A percentile compares a stretch with the other conserved stretches of the same genome.
These are phyloP conservation scores for Eleginops maclovinus DNA, from an alignment of 2,113 vertebrate genomes.

Conservation along the genomic window DNA sequence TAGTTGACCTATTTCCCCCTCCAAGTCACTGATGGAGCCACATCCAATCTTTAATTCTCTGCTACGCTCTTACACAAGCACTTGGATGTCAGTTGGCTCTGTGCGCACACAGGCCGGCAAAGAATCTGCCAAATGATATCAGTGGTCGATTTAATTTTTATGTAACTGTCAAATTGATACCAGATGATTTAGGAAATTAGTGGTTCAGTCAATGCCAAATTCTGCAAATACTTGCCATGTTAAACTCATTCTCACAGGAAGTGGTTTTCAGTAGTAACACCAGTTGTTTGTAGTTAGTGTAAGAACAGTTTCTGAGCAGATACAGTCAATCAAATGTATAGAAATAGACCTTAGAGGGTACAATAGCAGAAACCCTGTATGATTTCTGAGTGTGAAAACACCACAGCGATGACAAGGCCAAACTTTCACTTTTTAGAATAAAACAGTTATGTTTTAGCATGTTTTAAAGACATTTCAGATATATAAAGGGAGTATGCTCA, in stretches of 20 bases:
- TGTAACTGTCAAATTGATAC: neutral
- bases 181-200: neutral
- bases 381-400: conserved; percentile 26
- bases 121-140: neutral
- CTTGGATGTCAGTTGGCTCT: conserved; percentile 14
- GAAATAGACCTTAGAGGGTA: neutral
- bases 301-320: neutral
- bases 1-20: conserved; percentile 74
- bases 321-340: neutral
- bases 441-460: neutral
- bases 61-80: conserved; percentile 2
- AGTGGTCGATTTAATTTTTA: neutral
- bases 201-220: neutral
- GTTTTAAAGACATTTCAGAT: neutral
- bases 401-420: neutral
- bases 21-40: conserved; percentile 59
- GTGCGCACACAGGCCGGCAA: neutral
- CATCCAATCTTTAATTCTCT: conserved; percentile 49
- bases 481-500: neutral
- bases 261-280: neutral
- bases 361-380: neutral
- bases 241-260: neutral
- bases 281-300: neutral
- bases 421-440: no score
- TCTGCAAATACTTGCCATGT: neutral